A percentile compares a stretch with the other conserved stretches of the same genome.
Evolutionary conservation across 2,888 invertebrate genomes (phyloP).

Genomic region (Metellina segmentata): DNA sequence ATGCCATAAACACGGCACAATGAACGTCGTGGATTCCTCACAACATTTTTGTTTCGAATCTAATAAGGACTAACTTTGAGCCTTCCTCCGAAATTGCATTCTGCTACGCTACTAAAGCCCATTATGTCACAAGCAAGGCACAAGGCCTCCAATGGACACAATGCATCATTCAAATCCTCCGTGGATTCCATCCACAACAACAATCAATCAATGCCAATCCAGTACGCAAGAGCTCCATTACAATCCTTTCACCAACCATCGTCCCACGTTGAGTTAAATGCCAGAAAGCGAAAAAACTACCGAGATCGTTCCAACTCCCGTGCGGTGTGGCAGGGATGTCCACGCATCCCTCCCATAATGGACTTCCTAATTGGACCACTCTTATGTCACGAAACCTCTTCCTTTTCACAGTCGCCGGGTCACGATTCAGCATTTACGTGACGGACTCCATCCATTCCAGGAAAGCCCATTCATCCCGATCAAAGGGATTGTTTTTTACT

Average conservation of each 20-base stretch:
- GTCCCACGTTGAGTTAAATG: too few species aligned
- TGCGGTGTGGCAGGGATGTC: not conserved
- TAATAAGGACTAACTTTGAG: too few species aligned
- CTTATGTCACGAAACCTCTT: not conserved
- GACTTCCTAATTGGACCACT: conserved; percentile 51
- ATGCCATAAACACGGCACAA: too few species aligned
- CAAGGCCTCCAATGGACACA: too few species aligned
- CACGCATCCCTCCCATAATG: conserved; percentile 2
- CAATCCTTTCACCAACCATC: not conserved
- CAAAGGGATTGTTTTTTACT: conserved; percentile 2
- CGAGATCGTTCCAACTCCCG: not conserved
- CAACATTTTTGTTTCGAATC: too few species aligned
- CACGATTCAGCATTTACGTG: conserved; percentile 38
- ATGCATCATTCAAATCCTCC: too few species aligned
- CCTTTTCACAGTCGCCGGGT: conserved; percentile 5
- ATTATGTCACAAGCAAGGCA: too few species aligned
- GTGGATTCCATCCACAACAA: too few species aligned
- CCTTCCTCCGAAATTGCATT: too few species aligned
- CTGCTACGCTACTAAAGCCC: too few species aligned
- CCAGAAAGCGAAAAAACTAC: not conserved
- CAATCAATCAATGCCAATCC: too few species aligned
- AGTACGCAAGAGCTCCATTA: not conserved
- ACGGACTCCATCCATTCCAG: not conserved
- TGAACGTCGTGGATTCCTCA: too few species aligned
- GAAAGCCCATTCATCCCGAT: not conserved